These are phyloP conservation scores for Enteromius radiatus DNA, from an alignment of 2,797 vertebrate genomes.

Conservation along the genomic window DNA sequence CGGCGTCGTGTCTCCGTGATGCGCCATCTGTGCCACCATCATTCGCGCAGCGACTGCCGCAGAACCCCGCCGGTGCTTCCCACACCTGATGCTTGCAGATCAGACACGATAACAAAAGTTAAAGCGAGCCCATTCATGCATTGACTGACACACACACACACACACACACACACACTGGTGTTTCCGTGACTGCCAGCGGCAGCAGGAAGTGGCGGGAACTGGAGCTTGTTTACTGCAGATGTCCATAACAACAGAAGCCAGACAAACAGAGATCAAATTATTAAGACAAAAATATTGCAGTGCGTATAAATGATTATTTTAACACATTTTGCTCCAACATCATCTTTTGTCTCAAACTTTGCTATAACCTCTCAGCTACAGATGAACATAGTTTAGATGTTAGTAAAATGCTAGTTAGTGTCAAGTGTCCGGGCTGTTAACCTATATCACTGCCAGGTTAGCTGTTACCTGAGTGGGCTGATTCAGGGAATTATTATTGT, in stretches of 20 bases:
- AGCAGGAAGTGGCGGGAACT: constrained; percentile 39
- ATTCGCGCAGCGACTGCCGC: constrained; percentile 18
- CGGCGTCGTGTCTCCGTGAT: constrained; percentile 60
- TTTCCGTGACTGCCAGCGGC: constrained; percentile 1
- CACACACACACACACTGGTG: neutral
- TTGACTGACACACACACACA: neutral
- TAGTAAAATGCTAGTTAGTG: neutral
- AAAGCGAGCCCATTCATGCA: neutral
- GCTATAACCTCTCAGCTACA: neutral
- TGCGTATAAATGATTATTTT: too few species aligned
- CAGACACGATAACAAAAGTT: neutral
- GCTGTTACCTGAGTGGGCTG: neutral
- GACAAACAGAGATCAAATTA: too few species aligned
- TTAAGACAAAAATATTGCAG: neutral
- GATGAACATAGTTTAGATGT: neutral
- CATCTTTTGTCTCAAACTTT: neutral
- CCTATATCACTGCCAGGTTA: neutral
- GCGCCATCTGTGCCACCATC: constrained; percentile 78
- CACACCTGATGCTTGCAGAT: neutral
- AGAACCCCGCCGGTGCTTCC: neutral
- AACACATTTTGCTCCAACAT: neutral
- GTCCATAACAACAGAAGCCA: neutral
- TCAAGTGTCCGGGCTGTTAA: too few species aligned
- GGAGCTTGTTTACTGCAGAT: constrained; percentile 4
- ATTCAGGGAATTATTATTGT: neutral